Evolutionary conservation across 2,113 vertebrate species (phyloP).

Genomic region (Melanerpes aurifrons): DNA sequence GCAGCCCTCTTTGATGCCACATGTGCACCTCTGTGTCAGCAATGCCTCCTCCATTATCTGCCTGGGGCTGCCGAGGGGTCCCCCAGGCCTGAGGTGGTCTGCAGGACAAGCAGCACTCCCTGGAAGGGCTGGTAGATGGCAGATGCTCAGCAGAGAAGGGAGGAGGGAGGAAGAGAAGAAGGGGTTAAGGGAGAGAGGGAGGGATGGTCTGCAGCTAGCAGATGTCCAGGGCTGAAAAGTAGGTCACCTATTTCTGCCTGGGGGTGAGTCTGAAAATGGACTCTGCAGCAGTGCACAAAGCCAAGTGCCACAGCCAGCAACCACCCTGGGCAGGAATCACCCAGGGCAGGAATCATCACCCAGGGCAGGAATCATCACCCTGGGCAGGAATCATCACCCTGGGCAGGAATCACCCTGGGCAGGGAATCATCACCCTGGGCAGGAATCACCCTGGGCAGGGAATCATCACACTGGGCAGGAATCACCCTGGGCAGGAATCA

Average conservation of each 20-base stretch:
- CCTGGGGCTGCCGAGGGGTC: accelerated
- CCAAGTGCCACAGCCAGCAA: neutral
- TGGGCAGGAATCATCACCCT: no score
- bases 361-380: no score
- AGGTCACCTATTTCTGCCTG: slow-evolving; percentile 67
- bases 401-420: no score
- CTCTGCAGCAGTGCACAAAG: neutral
- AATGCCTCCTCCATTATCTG: no score
- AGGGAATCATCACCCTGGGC: no score
- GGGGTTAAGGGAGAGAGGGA: slow-evolving; percentile 42
- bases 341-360: no score
- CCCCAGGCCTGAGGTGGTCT: neutral
- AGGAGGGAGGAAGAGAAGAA: neutral
- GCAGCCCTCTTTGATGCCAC: neutral
- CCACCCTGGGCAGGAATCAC: neutral
- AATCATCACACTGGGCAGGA: no score
- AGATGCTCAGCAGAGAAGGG: neutral
- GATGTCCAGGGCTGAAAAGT: slow-evolving; percentile 65
- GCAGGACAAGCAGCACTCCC: neutral
- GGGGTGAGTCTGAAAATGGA: neutral
- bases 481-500: neutral
- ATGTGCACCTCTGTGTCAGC: neutral
- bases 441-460: no score
- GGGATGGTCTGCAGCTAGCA: neutral
- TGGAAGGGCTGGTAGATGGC: neutral